A percentile compares a stretch with the other conserved stretches of the same genome.
Conservation (phyloP, 2,888 invertebrate genomes). For the Marasmarcha lunaedactyla region DNA sequence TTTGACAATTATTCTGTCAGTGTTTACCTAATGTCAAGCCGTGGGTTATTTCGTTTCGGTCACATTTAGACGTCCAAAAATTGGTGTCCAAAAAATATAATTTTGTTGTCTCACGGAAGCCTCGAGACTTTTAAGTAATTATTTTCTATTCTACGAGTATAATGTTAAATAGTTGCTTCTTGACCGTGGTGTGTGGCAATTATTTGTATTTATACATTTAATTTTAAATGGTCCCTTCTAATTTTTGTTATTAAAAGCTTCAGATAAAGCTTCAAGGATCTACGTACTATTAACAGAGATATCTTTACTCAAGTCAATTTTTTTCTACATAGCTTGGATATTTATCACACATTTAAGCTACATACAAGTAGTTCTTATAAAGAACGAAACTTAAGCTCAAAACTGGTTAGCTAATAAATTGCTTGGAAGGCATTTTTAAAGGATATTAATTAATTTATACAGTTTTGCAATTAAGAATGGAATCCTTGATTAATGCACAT, state of each 20-base stretch:
- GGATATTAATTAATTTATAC: background rate
- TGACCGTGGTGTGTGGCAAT: background rate
- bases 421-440: background rate
- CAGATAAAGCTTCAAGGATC: too few relatives aligned
- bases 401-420: background rate
- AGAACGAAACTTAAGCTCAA: background rate
- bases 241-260: too few relatives aligned
- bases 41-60: conserved; percentile 31
- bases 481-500: background rate
- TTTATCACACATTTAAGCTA: too few relatives aligned
- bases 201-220: background rate
- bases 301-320: background rate
- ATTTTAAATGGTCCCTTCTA: too few relatives aligned
- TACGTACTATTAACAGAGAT: too few relatives aligned
- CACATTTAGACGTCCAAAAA: conserved; percentile 39
- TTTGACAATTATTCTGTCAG: conserved; percentile 22
- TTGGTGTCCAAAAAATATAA: conserved; percentile 56
- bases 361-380: background rate
- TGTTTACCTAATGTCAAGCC: conserved; percentile 24
- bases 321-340: background rate
- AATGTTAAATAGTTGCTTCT: background rate
- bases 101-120: conserved; percentile 49
- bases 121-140: conserved; percentile 10
- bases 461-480: background rate
- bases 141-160: background rate